These are phyloP conservation scores for Xiphophorus birchmanni DNA, from an alignment of 2,797 vertebrate genomes.

Conservation along the genomic window DNA sequence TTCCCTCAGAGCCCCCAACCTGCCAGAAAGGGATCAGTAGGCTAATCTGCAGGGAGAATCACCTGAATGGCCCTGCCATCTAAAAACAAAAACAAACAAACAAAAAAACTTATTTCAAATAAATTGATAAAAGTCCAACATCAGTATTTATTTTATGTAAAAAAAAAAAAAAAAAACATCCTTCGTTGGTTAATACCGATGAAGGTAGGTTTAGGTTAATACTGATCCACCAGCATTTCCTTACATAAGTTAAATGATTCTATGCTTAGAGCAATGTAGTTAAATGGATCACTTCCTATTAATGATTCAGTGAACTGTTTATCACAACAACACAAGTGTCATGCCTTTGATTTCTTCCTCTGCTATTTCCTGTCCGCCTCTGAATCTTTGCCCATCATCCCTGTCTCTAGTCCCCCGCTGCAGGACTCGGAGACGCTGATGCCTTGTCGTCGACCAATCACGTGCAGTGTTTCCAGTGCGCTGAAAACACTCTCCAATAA, in stretches of 20 bases:
- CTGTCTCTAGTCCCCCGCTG: slow-evolving; percentile 33
- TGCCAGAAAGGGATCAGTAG: too few species aligned
- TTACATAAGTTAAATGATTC: neutral
- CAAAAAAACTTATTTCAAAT: too few species aligned
- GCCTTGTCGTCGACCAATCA: slow-evolving; percentile 39
- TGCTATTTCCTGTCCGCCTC: slow-evolving; percentile 1
- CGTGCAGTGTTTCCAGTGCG: slow-evolving; percentile 8
- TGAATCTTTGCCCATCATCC: slow-evolving; percentile 24
- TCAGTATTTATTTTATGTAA: too few species aligned
- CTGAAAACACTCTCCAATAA: slow-evolving; percentile 46
- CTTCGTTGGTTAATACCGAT: too few species aligned
- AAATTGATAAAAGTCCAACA: too few species aligned
- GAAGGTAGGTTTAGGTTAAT: too few species aligned
- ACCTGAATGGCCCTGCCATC: too few species aligned
- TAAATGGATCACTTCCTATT: neutral
- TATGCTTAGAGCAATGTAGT: neutral
- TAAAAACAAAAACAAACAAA: too few species aligned
- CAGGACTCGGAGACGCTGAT: slow-evolving; percentile 35
- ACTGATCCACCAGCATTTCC: neutral
- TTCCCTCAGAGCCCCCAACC: too few species aligned
- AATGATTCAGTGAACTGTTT: neutral
- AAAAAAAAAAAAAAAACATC: too few species aligned
- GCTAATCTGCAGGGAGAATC: too few species aligned
- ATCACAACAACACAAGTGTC: neutral
- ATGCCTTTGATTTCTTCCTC: neutral